These are phyloP conservation scores for Corythornis leucogaster DNA, from an alignment of 2,797 vertebrate species.

Conservation along the genomic window DNA sequence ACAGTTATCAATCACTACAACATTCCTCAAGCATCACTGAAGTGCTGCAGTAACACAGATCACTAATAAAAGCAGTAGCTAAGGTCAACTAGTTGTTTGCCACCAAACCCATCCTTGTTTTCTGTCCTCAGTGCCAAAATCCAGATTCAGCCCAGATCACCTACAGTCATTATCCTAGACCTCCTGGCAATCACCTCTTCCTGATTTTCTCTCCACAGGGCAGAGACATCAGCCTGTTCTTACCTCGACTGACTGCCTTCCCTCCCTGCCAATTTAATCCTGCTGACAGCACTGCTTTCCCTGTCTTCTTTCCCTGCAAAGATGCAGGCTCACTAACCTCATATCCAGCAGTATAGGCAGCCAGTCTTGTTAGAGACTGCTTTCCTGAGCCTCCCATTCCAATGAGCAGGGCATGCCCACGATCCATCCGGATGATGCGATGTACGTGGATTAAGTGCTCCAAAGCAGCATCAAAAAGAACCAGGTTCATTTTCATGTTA, in stretches of 20 bases:
- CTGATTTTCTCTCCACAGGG: neutral
- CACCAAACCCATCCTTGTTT: neutral
- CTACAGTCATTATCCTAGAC: neutral
- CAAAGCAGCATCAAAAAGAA: slow-evolving; percentile 94
- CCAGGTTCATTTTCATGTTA: slow-evolving; percentile 88
- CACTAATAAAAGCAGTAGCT: neutral
- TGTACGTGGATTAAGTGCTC: slow-evolving; percentile 92
- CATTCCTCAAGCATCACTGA: neutral
- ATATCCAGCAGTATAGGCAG: slow-evolving; percentile 89
- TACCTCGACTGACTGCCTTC: neutral
- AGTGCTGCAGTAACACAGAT: neutral
- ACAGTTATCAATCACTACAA: neutral
- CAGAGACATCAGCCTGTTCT: neutral
- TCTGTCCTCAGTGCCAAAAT: neutral
- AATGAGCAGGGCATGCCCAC: slow-evolving; percentile 91
- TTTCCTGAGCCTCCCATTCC: slow-evolving; percentile 95
- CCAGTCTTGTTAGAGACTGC: slow-evolving; percentile 91
- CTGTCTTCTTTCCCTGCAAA: neutral
- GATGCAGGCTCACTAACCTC: slow-evolving; percentile 81
- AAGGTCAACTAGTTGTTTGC: neutral
- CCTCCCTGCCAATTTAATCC: neutral
- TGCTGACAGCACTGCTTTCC: neutral
- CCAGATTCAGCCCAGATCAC: neutral
- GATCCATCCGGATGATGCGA: slow-evolving; percentile 90
- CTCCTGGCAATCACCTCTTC: neutral